Percentiles rank a stretch among this genome's conserved stretches.
phyloP scores from a whole-genome alignment of 2,888 invertebrate species.

The Chloromyia formosa region DNA sequence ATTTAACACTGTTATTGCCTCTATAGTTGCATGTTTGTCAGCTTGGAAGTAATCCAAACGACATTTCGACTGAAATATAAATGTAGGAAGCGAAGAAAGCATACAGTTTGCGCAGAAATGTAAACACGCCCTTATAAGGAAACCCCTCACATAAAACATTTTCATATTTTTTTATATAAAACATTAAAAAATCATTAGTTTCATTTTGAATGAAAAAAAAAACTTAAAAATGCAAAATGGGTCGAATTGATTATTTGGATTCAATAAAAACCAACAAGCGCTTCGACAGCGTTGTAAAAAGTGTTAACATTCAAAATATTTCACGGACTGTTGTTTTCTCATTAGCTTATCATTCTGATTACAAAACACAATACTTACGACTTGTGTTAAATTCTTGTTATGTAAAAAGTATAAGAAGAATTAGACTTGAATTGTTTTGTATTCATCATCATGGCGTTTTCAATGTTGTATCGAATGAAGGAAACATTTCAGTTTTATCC shows the following conservation, averaged over 20 bases:
- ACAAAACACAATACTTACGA: constrained; percentile 10
- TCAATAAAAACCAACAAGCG: background rate
- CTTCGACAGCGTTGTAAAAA: background rate
- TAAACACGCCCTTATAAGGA: no score
- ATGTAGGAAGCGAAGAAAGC: no score
- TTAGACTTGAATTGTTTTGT: background rate
- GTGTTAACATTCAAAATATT: background rate
- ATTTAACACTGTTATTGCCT: no score
- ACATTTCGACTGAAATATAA: no score
- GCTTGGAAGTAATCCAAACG: no score
- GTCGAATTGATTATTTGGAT: background rate
- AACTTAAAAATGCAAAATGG: constrained; percentile 10
- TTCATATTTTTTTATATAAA: no score
- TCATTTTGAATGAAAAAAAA: constrained; percentile 11
- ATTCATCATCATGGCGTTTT: background rate
- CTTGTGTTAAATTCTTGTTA: constrained; percentile 20
- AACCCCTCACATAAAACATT: no score
- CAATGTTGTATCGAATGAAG: background rate
- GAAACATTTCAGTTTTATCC: background rate
- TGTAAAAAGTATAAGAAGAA: constrained; percentile 29
- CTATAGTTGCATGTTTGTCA: no score
- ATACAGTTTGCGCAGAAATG: no score
- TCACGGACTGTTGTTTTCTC: background rate
- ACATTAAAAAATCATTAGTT: background rate
- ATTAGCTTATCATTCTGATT: background rate